phyloP scores from a whole-genome alignment of 2,888 invertebrate genomes.

The Xestia c-nigrum region DNA sequence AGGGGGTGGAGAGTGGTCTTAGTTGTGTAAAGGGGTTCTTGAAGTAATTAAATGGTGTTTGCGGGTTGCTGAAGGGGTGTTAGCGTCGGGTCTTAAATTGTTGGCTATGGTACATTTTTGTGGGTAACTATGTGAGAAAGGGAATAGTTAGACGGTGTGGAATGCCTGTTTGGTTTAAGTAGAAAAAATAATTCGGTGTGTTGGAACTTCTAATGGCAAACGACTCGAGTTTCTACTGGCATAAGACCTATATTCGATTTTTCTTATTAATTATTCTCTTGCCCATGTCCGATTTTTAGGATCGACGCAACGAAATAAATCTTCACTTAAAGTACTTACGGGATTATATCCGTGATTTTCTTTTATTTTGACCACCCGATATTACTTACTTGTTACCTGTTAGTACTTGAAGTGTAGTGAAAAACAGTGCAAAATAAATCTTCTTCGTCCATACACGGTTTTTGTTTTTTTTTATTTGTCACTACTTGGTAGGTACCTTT shows the following conservation, averaged over 20 bases:
- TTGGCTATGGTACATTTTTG: conserved; percentile 17
- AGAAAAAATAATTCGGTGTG: background rate
- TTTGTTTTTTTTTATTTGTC: too few relatives aligned
- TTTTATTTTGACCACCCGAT: too few relatives aligned
- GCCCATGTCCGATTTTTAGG: too few relatives aligned
- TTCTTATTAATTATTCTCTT: too few relatives aligned
- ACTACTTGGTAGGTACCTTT: too few relatives aligned
- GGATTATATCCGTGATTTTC: too few relatives aligned
- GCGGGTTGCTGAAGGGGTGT: conserved; percentile 18
- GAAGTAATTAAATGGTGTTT: conserved; percentile 57
- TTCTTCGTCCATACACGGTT: too few relatives aligned
- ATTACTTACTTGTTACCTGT: too few relatives aligned
- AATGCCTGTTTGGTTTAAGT: background rate
- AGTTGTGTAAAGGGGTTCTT: conserved; percentile 51
- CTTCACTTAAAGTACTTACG: too few relatives aligned
- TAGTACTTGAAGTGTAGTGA: too few relatives aligned
- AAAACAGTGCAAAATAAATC: too few relatives aligned
- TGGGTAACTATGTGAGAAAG: background rate
- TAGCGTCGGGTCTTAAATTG: background rate
- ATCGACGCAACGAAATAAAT: too few relatives aligned
- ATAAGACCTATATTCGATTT: background rate
- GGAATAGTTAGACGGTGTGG: background rate
- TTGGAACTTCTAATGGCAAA: background rate
- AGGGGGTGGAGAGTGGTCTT: conserved; percentile 41
- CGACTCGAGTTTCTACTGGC: background rate